phyloP scores from a whole-genome alignment of 2,888 invertebrate genomes.

The Troglohyphantes excavatus region DNA sequence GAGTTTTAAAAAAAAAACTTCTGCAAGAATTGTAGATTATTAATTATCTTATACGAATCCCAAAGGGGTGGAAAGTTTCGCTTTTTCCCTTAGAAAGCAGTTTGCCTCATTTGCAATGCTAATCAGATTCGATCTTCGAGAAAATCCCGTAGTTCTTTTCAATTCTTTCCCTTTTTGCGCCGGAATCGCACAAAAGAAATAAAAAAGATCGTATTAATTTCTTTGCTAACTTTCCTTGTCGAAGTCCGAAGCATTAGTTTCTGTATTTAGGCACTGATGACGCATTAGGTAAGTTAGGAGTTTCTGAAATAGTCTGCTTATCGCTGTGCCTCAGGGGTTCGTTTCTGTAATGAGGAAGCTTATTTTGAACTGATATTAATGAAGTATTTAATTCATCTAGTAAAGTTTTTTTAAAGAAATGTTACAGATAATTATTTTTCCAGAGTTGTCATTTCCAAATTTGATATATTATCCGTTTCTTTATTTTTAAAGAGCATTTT shows the following conservation, averaged over 20 bases:
- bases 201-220: constrained; percentile 66
- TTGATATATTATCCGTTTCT: too few species aligned
- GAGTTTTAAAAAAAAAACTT: background rate
- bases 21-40: constrained; percentile 62
- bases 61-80: constrained; percentile 25
- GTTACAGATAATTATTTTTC: too few species aligned
- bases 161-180: constrained; percentile 35
- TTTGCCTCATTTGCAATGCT: constrained; percentile 70
- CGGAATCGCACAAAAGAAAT: constrained; percentile 7
- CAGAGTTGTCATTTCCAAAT: too few species aligned
- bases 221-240: constrained; percentile 58
- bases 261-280: background rate
- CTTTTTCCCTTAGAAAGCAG: constrained; percentile 29
- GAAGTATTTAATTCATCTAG: too few species aligned
- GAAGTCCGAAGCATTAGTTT: constrained; percentile 24
- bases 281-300: too few species aligned
- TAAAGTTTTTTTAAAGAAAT: too few species aligned
- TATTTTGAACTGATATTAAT: too few species aligned
- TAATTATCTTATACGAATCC: constrained; percentile 59
- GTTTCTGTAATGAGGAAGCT: too few species aligned
- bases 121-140: constrained; percentile 61
- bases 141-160: constrained; percentile 41
- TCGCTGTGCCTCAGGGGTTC: too few species aligned
- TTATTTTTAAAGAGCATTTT: too few species aligned
- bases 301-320: too few species aligned